Evolutionary conservation across 2,113 vertebrate species (phyloP).

Genomic region (Hippocampus guttulatus): DNA sequence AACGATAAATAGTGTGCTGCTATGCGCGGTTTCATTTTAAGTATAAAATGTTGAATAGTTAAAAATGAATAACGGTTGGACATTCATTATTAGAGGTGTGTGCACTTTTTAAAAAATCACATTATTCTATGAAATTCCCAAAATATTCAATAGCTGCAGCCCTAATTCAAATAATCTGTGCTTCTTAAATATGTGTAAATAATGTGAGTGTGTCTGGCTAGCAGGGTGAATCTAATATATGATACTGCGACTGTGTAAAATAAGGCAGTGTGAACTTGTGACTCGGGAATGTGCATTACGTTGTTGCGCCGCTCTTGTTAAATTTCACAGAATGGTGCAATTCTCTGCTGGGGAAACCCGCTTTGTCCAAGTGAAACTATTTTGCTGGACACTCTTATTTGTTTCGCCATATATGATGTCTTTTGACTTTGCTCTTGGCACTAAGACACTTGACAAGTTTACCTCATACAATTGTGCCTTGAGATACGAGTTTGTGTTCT

Average conservation of each 20-base stretch:
- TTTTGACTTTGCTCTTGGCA: not conserved
- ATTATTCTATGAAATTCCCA: too few species aligned
- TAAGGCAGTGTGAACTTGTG: not conserved
- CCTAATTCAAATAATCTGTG: not conserved
- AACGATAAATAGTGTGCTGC: too few species aligned
- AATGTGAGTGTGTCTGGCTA: not conserved
- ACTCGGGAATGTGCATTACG: not conserved
- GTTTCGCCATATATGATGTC: not conserved
- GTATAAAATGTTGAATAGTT: too few species aligned
- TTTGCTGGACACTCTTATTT: not conserved
- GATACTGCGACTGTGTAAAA: not conserved
- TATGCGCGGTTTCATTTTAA: too few species aligned
- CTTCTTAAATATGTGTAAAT: not conserved
- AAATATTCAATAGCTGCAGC: too few species aligned
- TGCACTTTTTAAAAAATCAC: too few species aligned
- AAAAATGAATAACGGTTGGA: too few species aligned
- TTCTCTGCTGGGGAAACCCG: not conserved
- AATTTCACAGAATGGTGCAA: not conserved
- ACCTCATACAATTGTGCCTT: too few species aligned
- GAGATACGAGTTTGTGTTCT: too few species aligned
- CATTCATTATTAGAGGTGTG: too few species aligned
- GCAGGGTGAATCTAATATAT: too few species aligned
- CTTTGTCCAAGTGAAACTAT: not conserved
- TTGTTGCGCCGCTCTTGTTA: conserved; percentile 2
- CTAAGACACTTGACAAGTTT: not conserved